phyloP scores from a whole-genome alignment of 2,113 vertebrate genomes.

The Spea bombifrons region DNA sequence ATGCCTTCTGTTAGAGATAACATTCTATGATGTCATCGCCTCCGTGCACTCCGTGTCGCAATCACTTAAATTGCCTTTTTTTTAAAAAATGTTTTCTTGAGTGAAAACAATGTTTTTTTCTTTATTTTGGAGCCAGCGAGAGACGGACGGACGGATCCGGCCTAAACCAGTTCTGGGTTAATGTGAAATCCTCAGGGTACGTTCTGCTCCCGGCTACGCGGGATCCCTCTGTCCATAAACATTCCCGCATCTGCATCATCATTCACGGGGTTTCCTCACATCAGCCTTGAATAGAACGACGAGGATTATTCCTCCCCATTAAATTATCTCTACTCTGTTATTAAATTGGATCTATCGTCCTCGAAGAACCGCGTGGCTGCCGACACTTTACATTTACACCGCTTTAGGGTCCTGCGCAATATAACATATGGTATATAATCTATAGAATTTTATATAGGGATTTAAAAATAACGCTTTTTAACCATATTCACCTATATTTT shows the following conservation, averaged over 20 bases:
- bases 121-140: background rate
- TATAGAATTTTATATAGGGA: too few relatives aligned
- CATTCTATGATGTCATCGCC: background rate
- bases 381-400: too few relatives aligned
- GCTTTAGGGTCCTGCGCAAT: too few relatives aligned
- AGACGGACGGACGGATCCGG: background rate
- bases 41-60: background rate
- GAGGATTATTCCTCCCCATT: too few relatives aligned
- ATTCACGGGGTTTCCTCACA: background rate
- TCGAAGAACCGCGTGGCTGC: too few relatives aligned
- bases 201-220: constrained; percentile 3
- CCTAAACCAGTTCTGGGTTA: background rate
- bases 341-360: too few relatives aligned
- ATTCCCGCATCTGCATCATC: constrained; percentile 1
- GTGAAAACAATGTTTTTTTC: background rate
- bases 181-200: constrained; percentile 11
- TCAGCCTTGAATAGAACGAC: too few relatives aligned
- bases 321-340: too few relatives aligned
- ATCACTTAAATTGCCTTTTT: constrained; percentile 10
- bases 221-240: constrained; percentile 29
- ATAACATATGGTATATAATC: too few relatives aligned
- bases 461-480: too few relatives aligned
- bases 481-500: too few relatives aligned
- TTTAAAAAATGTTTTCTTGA: background rate
- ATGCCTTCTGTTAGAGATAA: background rate